phyloP scores from a whole-genome alignment of 37 sponge, comb jelly and placozoan genomes.

The Beroe forskalii region DNA sequence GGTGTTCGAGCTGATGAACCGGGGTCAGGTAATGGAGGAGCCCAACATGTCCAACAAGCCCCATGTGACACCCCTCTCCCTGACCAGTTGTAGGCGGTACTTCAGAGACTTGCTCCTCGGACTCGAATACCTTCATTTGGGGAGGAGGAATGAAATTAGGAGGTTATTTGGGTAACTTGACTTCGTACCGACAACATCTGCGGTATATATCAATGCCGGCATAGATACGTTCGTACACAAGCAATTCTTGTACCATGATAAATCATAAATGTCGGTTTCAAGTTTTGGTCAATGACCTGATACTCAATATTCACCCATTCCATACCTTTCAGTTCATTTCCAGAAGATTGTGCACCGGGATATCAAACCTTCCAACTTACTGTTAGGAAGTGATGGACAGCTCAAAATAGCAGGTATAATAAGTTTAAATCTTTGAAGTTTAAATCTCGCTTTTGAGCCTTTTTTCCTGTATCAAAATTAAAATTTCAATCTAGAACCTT shows the following conservation, averaged over 20 bases:
- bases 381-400: not conserved
- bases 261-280: no score
- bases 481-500: no score
- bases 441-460: no score
- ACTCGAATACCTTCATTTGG: slow-evolving; percentile 33
- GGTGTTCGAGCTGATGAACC: slow-evolving; percentile 10
- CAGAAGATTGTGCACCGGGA: slow-evolving; percentile 40
- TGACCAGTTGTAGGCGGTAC: not conserved
- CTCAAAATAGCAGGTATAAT: slow-evolving; percentile 58
- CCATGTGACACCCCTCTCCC: not conserved
- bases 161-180: no score
- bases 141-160: not conserved
- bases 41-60: not conserved
- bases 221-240: no score
- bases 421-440: no score
- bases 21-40: slow-evolving; percentile 45
- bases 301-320: no score
- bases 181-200: no score
- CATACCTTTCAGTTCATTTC: slow-evolving; percentile 19
- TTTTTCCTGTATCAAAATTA: no score
- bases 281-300: no score
- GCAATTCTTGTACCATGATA: no score
- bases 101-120: slow-evolving; percentile 18
- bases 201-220: no score
- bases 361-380: slow-evolving; percentile 11